Conservation (phyloP, 2,113 vertebrate species). For the Prionailurus bengalensis region DNA sequence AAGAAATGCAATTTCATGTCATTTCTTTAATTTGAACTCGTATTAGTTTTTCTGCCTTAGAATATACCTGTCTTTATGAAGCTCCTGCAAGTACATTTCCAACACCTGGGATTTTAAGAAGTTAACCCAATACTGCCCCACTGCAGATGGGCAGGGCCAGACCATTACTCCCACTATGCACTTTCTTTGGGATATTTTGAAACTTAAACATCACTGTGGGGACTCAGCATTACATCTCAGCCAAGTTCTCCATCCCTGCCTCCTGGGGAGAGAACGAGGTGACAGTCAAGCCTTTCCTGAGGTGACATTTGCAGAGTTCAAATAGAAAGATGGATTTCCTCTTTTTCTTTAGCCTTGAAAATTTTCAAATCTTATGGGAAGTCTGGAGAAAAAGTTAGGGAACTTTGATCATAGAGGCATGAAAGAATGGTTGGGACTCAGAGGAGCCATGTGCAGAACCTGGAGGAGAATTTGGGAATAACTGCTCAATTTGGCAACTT, state of each 20-base stretch:
- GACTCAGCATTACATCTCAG: not conserved
- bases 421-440: not conserved
- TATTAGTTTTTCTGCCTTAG: slow-evolving; percentile 56
- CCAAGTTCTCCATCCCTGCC: not conserved
- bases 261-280: not conserved
- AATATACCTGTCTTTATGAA: slow-evolving; percentile 50
- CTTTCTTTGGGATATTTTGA: not conserved
- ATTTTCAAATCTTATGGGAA: slow-evolving; percentile 34
- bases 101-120: not conserved
- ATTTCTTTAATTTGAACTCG: slow-evolving; percentile 77
- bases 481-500: not conserved
- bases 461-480: not conserved
- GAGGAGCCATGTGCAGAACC: not conserved
- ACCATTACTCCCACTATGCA: not conserved
- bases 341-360: slow-evolving; percentile 12
- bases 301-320: not conserved
- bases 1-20: slow-evolving; percentile 79
- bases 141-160: not conserved
- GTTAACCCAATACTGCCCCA: slow-evolving; percentile 23
- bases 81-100: slow-evolving; percentile 23
- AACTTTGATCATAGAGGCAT: not conserved
- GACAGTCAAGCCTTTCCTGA: slow-evolving; percentile 6
- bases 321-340: not conserved
- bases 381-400: not conserved
- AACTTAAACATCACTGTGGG: not conserved